Evolutionary conservation across 2,888 invertebrate genomes (phyloP).

Genomic region (Brachypalpus laphriformis): DNA sequence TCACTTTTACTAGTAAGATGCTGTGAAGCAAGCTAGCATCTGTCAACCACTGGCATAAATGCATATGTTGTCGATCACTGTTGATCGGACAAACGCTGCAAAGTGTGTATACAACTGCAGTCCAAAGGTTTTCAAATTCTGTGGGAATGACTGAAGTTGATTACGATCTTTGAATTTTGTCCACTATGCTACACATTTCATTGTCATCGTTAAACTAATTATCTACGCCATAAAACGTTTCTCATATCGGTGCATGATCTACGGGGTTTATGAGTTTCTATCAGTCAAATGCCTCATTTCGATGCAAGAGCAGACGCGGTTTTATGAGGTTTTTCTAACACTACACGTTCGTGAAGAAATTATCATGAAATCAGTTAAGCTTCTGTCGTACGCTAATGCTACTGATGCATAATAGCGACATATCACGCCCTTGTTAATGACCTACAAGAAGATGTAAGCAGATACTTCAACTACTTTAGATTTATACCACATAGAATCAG

Average conservation of each 20-base stretch:
- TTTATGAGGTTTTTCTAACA: background rate
- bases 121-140: too few species aligned
- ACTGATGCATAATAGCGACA: background rate
- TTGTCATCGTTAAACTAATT: background rate
- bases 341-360: background rate
- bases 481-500: too few species aligned
- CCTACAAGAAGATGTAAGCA: background rate
- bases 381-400: slow-evolving; percentile 34
- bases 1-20: too few species aligned
- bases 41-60: background rate
- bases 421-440: slow-evolving; percentile 17
- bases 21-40: background rate
- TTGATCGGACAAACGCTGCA: background rate
- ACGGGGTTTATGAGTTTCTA: background rate
- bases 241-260: background rate
- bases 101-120: too few species aligned
- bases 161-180: too few species aligned
- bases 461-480: background rate
- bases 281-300: background rate
- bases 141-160: too few species aligned
- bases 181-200: background rate
- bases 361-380: slow-evolving; percentile 20
- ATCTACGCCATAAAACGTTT: background rate
- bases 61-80: background rate
- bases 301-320: background rate